A percentile compares a stretch with the other conserved stretches of the same genome.
phyloP scores from a whole-genome alignment of 1,140 invertebrate genomes.

The Lepeophtheirus salmonis region DNA sequence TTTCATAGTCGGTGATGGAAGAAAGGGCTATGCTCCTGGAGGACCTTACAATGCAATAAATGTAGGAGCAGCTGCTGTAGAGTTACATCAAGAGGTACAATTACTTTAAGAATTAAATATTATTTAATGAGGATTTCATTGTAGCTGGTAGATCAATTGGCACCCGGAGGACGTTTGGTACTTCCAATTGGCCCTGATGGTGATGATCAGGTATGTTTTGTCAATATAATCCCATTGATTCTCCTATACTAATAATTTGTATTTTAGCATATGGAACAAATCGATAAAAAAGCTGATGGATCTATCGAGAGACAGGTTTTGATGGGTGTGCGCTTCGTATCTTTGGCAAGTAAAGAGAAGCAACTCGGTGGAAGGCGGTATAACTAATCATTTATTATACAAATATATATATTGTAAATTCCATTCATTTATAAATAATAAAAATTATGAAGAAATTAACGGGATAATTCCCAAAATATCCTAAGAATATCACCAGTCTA shows the following conservation, averaged over 20 bases:
- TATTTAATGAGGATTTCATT: conserved; percentile 13
- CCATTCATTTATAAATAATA: background rate
- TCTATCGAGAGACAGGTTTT: conserved; percentile 50
- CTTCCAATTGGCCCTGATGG: conserved; percentile 71
- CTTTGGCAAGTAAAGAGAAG: conserved; percentile 65
- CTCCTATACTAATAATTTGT: background rate
- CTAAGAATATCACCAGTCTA: background rate
- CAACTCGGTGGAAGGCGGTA: conserved; percentile 37
- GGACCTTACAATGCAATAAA: conserved; percentile 80
- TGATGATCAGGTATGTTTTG: conserved; percentile 42
- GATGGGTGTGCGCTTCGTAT: conserved; percentile 94
- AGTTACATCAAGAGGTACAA: background rate
- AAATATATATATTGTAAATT: background rate
- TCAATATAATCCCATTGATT: conserved; percentile 37
- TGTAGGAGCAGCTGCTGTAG: conserved; percentile 69
- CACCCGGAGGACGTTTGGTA: conserved; percentile 66
- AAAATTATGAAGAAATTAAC: no score
- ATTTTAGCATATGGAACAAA: conserved; percentile 29
- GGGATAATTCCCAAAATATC: no score
- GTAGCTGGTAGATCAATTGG: conserved; percentile 48
- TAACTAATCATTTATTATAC: conserved; percentile 19
- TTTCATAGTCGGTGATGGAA: conserved; percentile 55
- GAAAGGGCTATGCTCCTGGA: conserved; percentile 45
- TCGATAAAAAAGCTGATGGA: conserved; percentile 71
- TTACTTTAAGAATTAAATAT: background rate